These are phyloP conservation scores for Tuberolachnus salignus DNA, from an alignment of 2,888 invertebrate genomes.

Conservation along the genomic window DNA sequence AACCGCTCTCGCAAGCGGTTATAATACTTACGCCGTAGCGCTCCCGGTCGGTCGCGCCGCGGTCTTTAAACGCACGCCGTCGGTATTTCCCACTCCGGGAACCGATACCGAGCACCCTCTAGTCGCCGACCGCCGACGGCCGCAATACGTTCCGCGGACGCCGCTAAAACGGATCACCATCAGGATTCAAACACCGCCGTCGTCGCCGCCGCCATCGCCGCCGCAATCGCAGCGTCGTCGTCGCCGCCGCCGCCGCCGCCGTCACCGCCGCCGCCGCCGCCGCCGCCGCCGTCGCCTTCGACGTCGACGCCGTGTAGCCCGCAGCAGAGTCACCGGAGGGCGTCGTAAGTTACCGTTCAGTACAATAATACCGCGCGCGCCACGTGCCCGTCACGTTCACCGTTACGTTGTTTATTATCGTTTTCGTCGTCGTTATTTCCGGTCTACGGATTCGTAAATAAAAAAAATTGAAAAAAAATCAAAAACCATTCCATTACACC, in stretches of 20 bases:
- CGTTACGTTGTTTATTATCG: neutral
- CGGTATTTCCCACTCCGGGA: no score
- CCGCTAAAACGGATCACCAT: neutral
- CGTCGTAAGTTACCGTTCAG: conserved; percentile 7
- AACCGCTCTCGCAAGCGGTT: no score
- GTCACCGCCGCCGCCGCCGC: neutral
- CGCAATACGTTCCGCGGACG: neutral
- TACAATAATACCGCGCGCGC: neutral
- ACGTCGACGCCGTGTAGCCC: neutral
- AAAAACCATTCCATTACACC: no score
- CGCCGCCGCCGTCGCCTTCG: no score
- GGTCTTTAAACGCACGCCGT: no score
- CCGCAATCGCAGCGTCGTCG: neutral
- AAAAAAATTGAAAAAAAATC: no score
- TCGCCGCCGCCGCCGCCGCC: neutral
- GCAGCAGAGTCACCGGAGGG: neutral
- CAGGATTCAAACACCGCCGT: neutral
- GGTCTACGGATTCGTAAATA: no score
- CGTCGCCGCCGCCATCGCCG: neutral
- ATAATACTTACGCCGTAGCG: no score
- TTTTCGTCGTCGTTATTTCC: neutral
- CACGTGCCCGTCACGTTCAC: conserved; percentile 10
- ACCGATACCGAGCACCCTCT: neutral
- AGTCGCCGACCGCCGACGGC: neutral
- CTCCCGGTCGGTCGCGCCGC: no score